Evolutionary conservation across 2,797 vertebrate genomes (phyloP), one percentile per base, ranked within the genome.

Genomic region (Microctenopoma stevenorrisi): DNA sequence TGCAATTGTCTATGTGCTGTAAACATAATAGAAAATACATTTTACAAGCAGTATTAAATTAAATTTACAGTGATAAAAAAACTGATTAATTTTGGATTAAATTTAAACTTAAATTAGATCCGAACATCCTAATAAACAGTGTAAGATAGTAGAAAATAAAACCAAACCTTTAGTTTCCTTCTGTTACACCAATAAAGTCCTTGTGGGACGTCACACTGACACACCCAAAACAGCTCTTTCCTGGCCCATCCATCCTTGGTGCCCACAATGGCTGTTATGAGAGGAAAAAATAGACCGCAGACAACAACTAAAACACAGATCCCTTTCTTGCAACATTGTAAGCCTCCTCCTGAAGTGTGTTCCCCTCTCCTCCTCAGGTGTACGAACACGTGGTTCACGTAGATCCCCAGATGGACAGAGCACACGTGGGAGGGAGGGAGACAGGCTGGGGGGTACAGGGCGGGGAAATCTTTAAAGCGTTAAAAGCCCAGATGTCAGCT

Each of bases 101-200:
- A 22, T 22, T 22, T 22, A 22, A 22, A 22, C 2, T 22, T 22
- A 22, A 22, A 22, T 22, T 22, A 22, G 22, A 22, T 22, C 22
- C 22, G 1, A 22, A 22, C 5, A 44, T 44, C 3, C 37, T 18
- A 18, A 30, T 43, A 3, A 56, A 50, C 9, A 4, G 2, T 26
- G 4, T 4, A 9, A 33, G 49, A 50, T 62, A 28, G 28, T 0
- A n/a, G 18, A 52, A 15, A 12, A 7, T 4, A 25, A 46, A 56
- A 28, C 1, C 0, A 46, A 12, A 91, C 91, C 87, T 88, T 64
- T 22, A 58, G 3, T 73, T 71, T 75, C 37, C 63, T 64, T 72
- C 4, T 71, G 60, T 77, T 50, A 70, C 18, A 77, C 58, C 43
- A 73, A 28, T 48, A 71, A 68, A 76, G 42, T 80, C 65, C 67